Percentiles rank a stretch among this genome's conserved stretches.
These are phyloP conservation scores for Nasua narica DNA, from an alignment of 2,797 vertebrate species.

Conservation along the genomic window DNA sequence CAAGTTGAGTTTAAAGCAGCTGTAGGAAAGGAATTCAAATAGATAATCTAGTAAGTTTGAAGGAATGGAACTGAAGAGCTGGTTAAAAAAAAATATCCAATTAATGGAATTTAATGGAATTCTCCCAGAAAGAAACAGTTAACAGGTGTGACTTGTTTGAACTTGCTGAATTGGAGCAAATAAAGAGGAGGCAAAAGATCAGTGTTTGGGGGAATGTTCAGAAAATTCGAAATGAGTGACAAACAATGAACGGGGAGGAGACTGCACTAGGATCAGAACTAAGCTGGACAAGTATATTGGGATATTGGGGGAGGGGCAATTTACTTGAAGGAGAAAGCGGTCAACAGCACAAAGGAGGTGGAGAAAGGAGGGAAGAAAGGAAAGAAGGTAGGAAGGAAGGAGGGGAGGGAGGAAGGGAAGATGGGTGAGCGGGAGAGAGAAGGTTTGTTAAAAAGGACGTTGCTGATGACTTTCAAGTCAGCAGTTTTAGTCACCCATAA, in stretches of 20 bases:
- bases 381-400: no score
- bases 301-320: no score
- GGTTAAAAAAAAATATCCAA: background rate
- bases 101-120: background rate
- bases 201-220: background rate
- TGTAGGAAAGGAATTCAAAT: background rate
- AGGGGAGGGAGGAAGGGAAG: background rate
- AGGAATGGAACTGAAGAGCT: background rate
- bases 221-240: background rate
- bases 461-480: background rate
- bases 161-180: background rate
- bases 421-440: background rate
- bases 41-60: background rate
- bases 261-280: background rate
- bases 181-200: background rate
- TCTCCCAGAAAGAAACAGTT: background rate
- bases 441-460: background rate
- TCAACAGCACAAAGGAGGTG: no score
- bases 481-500: background rate
- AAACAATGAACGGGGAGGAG: background rate
- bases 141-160: background rate
- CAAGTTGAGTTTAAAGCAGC: slow-evolving; percentile 9
- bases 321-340: background rate
- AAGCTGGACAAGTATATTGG: no score
- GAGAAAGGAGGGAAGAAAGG: no score